Evolutionary conservation across 2,797 vertebrate species (phyloP), one percentile per base, ranked within the genome.

Genomic region (Bucorvus abyssinicus): DNA sequence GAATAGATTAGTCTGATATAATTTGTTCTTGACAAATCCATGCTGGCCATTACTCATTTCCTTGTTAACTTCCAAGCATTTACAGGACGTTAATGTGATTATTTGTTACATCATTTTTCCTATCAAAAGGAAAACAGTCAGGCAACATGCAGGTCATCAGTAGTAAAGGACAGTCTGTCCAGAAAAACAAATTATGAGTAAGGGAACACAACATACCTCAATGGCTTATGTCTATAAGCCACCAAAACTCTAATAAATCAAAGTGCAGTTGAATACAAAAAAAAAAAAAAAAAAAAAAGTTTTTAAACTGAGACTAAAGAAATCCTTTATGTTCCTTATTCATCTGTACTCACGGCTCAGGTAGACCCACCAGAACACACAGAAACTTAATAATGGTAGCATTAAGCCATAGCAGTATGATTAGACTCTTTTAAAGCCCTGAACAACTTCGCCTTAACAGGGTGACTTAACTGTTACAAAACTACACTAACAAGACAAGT

Each of bases 21-120:
- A 82, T 70, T 89, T 94, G 44, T 87, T 93, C 63, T 53, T 89
- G 67, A 89, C n/a, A 91, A 74, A 87, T 89, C 24, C n/a, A 21
- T 59, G 77, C 59, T 93, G 76, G 42, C 44, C 82, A 63, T 84
- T 90, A 79, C 36, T 95, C 47, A 80, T 82, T 77, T 82, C 44
- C 52, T 89, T 79, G 74, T 67, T 71, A 76, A 79, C 47, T 91
- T 92, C 47, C 56, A 90, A 90, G 67, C 67, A 67, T 19, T 77
- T 84, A 53, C 17, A 67, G 40, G 45, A 79, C 53, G 85, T 86
- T 95, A 76, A 79, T 56, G 29, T 69, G 38, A 69, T 65, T 93
- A 74, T 80, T 92, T 59, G n/a, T 88, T 90, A 82, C 7, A 49
- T 45, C 32, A 84, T 67, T 93, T 95, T 74, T 81, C 40, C 38